phyloP scores from a whole-genome alignment of 92 coral and sea anemone genomes.

The Parazoanthus swiftii region DNA sequence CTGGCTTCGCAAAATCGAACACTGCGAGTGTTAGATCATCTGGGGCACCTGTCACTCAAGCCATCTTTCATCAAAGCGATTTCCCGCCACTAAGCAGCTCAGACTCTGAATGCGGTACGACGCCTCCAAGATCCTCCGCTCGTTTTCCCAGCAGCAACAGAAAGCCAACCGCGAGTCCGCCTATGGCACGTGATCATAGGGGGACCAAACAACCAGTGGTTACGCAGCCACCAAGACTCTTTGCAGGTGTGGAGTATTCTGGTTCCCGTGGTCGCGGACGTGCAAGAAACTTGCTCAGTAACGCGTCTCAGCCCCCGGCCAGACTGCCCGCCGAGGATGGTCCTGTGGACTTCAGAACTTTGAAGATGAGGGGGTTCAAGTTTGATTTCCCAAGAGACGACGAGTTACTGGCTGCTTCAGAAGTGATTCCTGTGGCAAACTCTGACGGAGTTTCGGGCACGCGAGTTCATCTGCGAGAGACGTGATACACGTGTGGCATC shows the following conservation, averaged over 20 bases:
- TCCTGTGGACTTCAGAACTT: conserved; percentile 30
- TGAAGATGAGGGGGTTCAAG: conserved; percentile 27
- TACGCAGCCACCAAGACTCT: background rate
- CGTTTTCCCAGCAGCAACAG: conserved; percentile 12
- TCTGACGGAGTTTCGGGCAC: conserved; percentile 66
- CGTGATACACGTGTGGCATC: conserved; percentile 24
- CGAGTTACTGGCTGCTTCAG: conserved; percentile 77
- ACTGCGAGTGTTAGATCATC: background rate
- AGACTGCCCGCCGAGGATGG: conserved; percentile 68
- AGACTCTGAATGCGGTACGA: conserved; percentile 67
- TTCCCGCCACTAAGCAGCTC: conserved; percentile 94
- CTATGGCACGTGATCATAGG: background rate
- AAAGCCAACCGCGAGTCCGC: conserved; percentile 1
- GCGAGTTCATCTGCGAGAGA: conserved; percentile 73
- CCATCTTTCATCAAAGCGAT: conserved; percentile 69
- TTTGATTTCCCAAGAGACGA: conserved; percentile 79
- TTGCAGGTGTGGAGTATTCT: conserved; percentile 45
- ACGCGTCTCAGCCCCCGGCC: conserved; percentile 69
- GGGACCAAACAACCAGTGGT: background rate
- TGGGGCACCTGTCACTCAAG: conserved; percentile 13
- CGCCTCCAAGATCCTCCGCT: conserved; percentile 46
- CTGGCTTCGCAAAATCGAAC: conserved; percentile 10
- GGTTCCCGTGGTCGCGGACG: conserved; percentile 89
- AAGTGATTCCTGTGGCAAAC: conserved; percentile 58
- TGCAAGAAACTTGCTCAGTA: conserved; percentile 65